Evolutionary conservation across 2,797 vertebrate species (phyloP), one percentile per base, ranked within the genome.

Genomic region (Melanotaenia boesemani): DNA sequence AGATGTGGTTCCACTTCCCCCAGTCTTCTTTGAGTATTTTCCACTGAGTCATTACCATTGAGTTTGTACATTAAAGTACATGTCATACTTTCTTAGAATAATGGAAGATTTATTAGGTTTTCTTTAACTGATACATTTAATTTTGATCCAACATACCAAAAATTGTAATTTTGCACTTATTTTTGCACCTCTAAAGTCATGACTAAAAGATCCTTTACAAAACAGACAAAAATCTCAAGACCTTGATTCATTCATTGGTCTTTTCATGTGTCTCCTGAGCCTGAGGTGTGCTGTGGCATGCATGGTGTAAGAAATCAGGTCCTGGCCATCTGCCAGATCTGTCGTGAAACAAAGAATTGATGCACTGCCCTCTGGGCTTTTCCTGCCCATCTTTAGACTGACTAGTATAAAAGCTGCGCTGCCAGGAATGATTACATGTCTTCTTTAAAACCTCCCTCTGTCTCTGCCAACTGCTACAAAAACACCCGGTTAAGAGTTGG

Each of bases 391-490:
- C 80, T 91, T 91, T 91, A 89, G 91, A 90, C 88, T 72, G 77
- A 89, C 89, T 84, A 87, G 94, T 90, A 93, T 92, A 90, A 95
- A 95, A 94, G 92, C 90, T 91, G 89, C 64, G 39, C 78, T 91
- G 92, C 92, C 91, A 92, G 92, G 93, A 95, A 86, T 93, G 93
- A 95, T 96, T 95, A 95, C 86, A 93, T 74, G 80, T 93, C 92
- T 92, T 93, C 92, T 93, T 90, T 90, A 92, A 94, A 95, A 93
- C 88, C 91, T 93, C 94, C 89, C 91, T 80, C 87, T 76, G 87
- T 91, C 87, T 78, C 90, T 95, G 95, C 94, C 95, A 97, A 93
- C 92, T 94, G 89, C 83, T 91, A 90, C 89, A 93, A 95, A 95
- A 94, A 83, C 87, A 91, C 55, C 77, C 70, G 52, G 54, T 34